Conservation (phyloP, 2,888 invertebrate species). For the Chrysolina americana region DNA sequence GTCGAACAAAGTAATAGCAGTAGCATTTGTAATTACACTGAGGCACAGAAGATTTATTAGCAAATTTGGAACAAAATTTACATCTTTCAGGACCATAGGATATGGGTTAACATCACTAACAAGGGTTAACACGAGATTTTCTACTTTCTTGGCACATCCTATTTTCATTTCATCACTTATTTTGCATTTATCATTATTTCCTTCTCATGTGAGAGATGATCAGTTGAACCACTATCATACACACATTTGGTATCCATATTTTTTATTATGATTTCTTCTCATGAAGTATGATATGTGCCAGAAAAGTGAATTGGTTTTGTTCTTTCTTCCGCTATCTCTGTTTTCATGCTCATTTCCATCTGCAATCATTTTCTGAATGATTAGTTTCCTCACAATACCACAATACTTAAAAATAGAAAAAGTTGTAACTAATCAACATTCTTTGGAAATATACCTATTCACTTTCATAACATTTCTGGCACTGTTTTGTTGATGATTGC, state of each 20-base stretch:
- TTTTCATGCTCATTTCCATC: conserved; percentile 3
- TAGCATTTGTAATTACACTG: conserved; percentile 7
- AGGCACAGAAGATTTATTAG: background rate
- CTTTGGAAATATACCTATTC: too few species aligned
- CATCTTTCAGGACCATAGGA: background rate
- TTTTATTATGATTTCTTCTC: background rate
- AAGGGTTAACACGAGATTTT: too few species aligned
- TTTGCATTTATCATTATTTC: background rate
- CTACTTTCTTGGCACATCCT: too few species aligned
- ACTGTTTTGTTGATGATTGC: too few species aligned
- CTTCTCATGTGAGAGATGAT: conserved; percentile 4
- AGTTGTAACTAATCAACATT: too few species aligned
- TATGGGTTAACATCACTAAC: too few species aligned
- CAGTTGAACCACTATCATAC: conserved; percentile 11
- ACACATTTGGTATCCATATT: conserved; percentile 3
- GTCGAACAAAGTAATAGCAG: background rate
- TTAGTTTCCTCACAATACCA: too few species aligned
- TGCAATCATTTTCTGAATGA: background rate
- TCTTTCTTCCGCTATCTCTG: background rate
- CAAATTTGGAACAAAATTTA: conserved; percentile 13
- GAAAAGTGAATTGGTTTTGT: conserved; percentile 2
- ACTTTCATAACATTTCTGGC: too few species aligned
- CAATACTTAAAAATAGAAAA: too few species aligned
- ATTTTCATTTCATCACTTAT: background rate
- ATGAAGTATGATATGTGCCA: conserved; percentile 2